Evolutionary conservation across 2,888 invertebrate species (phyloP).

Genomic region (Tachina fera): DNA sequence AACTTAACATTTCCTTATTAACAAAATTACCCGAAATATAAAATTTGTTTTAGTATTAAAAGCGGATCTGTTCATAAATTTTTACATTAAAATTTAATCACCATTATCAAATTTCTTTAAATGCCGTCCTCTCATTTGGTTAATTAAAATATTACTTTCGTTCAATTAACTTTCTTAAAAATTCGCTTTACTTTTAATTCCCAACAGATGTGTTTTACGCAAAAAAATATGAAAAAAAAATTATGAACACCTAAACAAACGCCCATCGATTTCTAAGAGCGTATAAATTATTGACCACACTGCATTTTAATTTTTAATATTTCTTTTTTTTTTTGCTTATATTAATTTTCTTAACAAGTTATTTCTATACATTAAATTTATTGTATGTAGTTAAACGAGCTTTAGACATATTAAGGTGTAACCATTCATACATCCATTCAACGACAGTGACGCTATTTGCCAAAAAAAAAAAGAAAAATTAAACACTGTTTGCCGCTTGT

Average conservation of each 20-base stretch:
- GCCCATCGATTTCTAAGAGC: slow-evolving; percentile 44
- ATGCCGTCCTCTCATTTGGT: slow-evolving; percentile 18
- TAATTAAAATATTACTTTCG: slow-evolving; percentile 52
- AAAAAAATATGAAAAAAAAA: slow-evolving; percentile 10
- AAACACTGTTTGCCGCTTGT: slow-evolving; percentile 39
- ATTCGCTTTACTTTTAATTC: slow-evolving; percentile 55
- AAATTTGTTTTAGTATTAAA: not conserved
- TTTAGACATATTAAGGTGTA: slow-evolving; percentile 67
- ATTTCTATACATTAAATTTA: slow-evolving; percentile 5
- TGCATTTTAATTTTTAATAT: not conserved
- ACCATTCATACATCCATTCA: slow-evolving; percentile 40
- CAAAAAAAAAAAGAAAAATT: too few relatives aligned
- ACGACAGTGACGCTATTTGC: slow-evolving; percentile 17
- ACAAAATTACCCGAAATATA: not conserved
- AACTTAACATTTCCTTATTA: not conserved
- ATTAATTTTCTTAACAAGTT: slow-evolving; percentile 14
- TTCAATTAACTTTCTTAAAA: slow-evolving; percentile 61
- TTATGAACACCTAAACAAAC: slow-evolving; percentile 3
- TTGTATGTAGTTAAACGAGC: slow-evolving; percentile 40
- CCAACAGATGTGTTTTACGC: slow-evolving; percentile 41
- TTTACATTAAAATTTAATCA: slow-evolving; percentile 37
- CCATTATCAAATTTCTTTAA: slow-evolving; percentile 27
- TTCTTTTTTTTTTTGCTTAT: not conserved
- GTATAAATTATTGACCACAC: slow-evolving; percentile 44
- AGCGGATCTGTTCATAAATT: slow-evolving; percentile 37